Base-by-base conservation (phyloP, 2,797 vertebrate species). In the Halcyon badia region DNA sequence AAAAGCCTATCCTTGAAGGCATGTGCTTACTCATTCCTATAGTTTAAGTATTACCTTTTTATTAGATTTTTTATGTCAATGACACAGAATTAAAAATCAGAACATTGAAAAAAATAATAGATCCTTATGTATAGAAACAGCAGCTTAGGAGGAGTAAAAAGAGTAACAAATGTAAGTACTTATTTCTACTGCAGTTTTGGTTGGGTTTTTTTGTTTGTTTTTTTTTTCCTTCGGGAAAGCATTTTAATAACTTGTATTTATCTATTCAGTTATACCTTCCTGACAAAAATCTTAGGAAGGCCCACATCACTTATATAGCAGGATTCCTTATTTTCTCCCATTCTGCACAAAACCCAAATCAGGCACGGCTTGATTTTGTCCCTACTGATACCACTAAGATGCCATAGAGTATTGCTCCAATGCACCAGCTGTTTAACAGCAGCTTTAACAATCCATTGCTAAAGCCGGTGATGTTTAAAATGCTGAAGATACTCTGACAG, bases 401-500 rank as follows among this genome's bases (percentile, higher is more conserved):
- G 75, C 39, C 46, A 26, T 2, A 11, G 41, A 46, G 62, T 11
- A 14, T 15, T 84, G 12, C 21, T 73, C 25, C 24, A 44, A n/a
- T 24, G 66, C 66, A 54, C 16, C 37, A 26, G 14, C 5, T 54
- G 9, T 79, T 87, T 81, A 79, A 83, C 49, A 69, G 77, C 31
- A 92, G 51, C 44, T 84, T 93, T 87, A 94, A 75, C 35, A 72
- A 85, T 15, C 33, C 30, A 1, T 61, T 65, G 44, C 37, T 73
- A 79, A 76, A 70, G 49, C 10, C 10, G 35, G 28, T 17, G 44
- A 84, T 57, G 33, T 19, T 89, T 44, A 79, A 95, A 92, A 87
- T 30, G 17, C 58, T 84, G 78, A 86, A 93, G 73, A 71, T 44
- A 10, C 22, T 82, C 62, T 92, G 89, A 85, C 79, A 95, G 48